Conservation (phyloP, 1,140 invertebrate genomes). For the Ceratina japonica region DNA sequence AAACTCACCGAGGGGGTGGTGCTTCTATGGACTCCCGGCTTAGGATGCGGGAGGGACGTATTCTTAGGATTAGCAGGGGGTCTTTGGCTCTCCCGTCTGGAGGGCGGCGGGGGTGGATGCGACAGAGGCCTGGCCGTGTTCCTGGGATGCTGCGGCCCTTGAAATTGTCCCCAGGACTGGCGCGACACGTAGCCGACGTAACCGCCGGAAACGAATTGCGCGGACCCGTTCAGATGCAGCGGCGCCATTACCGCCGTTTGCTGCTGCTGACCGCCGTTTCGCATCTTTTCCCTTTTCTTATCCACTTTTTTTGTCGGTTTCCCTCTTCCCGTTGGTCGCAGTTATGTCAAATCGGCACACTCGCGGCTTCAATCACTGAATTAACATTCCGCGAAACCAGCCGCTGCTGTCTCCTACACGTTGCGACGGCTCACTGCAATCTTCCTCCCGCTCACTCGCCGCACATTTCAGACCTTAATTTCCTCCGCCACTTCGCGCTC, state of each 20-base stretch:
- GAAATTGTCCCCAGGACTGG: constrained; percentile 75
- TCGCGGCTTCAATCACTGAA: constrained; percentile 26
- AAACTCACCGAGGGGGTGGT: constrained; percentile 77
- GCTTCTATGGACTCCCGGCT: constrained; percentile 63
- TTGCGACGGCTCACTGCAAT: too few species aligned
- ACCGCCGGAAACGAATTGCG: constrained; percentile 75
- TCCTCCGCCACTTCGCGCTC: neutral
- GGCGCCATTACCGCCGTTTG: constrained; percentile 77
- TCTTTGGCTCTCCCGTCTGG: constrained; percentile 66
- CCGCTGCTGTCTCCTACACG: neutral
- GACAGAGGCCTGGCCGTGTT: constrained; percentile 71
- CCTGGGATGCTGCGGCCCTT: constrained; percentile 52
- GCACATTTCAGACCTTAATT: constrained; percentile 9
- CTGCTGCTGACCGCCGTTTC: constrained; percentile 76
- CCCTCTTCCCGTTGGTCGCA: neutral
- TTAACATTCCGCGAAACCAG: constrained; percentile 31
- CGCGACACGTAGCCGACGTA: constrained; percentile 74
- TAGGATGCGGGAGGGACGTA: constrained; percentile 66
- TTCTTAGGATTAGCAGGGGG: constrained; percentile 63
- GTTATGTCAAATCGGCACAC: constrained; percentile 25
- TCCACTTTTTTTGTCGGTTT: neutral
- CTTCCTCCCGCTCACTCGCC: neutral
- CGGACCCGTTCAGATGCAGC: constrained; percentile 76
- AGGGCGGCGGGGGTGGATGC: constrained; percentile 74
- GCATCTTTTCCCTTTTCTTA: constrained; percentile 65